Evolutionary conservation across 2,113 vertebrate genomes (phyloP).

Genomic region (Menura novaehollandiae): DNA sequence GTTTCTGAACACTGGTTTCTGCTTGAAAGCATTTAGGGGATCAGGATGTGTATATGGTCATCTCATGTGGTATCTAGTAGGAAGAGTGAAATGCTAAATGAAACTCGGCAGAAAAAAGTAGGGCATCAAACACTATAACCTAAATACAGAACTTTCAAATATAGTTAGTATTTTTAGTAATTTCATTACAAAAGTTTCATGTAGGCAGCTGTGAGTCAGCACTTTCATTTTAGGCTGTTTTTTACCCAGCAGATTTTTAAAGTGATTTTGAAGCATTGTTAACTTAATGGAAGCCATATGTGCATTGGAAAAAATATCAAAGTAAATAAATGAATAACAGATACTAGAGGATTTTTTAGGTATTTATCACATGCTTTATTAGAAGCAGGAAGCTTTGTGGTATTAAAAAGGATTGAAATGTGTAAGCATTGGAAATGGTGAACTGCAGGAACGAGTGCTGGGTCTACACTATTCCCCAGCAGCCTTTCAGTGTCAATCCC

Average conservation of each 20-base stretch:
- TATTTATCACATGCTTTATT: not conserved
- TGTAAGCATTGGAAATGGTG: not conserved
- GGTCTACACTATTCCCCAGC: not conserved
- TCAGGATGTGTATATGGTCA: not conserved
- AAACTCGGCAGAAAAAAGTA: constrained; percentile 4
- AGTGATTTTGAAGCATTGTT: not conserved
- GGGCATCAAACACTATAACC: not conserved
- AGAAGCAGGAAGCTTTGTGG: not conserved
- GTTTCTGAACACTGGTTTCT: constrained; percentile 9
- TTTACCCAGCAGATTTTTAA: constrained; percentile 11
- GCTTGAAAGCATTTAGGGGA: not conserved
- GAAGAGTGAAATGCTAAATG: not conserved
- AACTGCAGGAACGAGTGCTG: not conserved
- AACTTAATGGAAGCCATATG: not conserved
- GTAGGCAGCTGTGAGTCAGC: not conserved
- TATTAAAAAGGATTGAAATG: not conserved
- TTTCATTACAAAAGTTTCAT: not conserved
- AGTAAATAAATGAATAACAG: not conserved
- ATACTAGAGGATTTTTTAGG: not conserved
- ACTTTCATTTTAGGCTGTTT: not conserved
- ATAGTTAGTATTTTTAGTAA: not conserved
- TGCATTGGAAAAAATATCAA: not conserved
- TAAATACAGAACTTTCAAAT: constrained; percentile 7
- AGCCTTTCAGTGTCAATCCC: not conserved
- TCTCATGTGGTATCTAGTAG: not conserved